phyloP scores from a whole-genome alignment of 37 sponge, comb jelly and placozoan genomes.

The Chondrosia reniformis region DNA sequence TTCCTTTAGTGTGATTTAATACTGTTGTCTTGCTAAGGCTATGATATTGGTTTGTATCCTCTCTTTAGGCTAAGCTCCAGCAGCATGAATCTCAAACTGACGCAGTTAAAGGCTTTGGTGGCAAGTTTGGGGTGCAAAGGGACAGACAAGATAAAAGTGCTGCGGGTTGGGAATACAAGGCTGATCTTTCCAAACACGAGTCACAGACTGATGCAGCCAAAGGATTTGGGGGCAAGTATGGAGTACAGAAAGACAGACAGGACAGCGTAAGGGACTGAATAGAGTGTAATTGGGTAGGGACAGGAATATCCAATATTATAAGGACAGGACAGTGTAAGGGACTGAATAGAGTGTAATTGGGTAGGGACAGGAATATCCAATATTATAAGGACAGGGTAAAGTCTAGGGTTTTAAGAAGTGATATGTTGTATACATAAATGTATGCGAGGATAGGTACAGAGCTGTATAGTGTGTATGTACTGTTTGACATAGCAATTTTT shows the following conservation, averaged over 20 bases:
- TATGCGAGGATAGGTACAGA: too few relatives aligned
- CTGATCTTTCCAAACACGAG: constrained; percentile 68
- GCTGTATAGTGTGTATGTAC: too few relatives aligned
- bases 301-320: too few relatives aligned
- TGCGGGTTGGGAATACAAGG: constrained; percentile 77
- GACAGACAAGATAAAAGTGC: constrained; percentile 85
- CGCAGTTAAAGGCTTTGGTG: constrained; percentile 83
- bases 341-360: neutral
- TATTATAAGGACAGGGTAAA: too few relatives aligned
- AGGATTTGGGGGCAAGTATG: constrained; percentile 90
- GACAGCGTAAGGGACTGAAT: constrained; percentile 56
- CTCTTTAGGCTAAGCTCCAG: constrained; percentile 55
- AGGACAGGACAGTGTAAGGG: too few relatives aligned
- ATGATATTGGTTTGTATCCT: too few relatives aligned
- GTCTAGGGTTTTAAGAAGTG: neutral
- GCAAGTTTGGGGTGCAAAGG: constrained; percentile 87
- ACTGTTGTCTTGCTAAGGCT: too few relatives aligned
- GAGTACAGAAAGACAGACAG: constrained; percentile 88
- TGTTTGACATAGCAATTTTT: too few relatives aligned
- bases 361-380: too few relatives aligned
- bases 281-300: neutral
- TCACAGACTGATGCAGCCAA: constrained; percentile 85
- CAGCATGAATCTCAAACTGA: constrained; percentile 88
- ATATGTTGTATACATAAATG: neutral
- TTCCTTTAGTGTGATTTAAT: too few relatives aligned